Base-by-base conservation (phyloP, 2,797 vertebrate species). In the Lagocephalus sceleratus region DNA sequence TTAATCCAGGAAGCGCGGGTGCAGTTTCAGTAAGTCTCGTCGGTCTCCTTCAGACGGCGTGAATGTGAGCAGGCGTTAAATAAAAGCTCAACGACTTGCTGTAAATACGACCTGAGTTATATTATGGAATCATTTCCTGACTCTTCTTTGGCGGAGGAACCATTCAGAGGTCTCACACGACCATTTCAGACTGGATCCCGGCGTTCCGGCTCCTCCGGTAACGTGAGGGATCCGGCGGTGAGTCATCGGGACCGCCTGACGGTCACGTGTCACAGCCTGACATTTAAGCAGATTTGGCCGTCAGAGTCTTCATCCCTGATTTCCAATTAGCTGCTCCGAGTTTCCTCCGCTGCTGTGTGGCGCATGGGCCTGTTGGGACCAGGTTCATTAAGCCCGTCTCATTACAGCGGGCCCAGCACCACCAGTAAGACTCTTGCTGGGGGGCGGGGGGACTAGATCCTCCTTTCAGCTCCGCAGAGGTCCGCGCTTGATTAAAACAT, bases 401-500 rank as follows among this genome's bases (percentile, higher is more conserved):
- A 82, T 82, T 81, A 76, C 60, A 67, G 59, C 60, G 7, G 66
- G 69, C 46, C 58, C 56, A 47, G 20, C 38, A 46, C 21, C 20
- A 20, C 25, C 55, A 63, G 54, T 15, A 63, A 53, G 67, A 59
- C 66, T 73, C 23, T 17, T 9, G 19, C 4, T 3, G 39, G n/a
- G 21, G 51, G 54, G 60, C 46, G 62, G 72, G 50, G n/a, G n/a
- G n/a, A n/a, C n/a, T n/a, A 69, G 51, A 52, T 63, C 63, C 77
- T 78, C 83, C 78, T 84, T 88, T 84, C 66, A 78, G 74, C 73
- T 70, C 68, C 60, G 73, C 48, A 59, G 75, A 85, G 85, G 86
- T 87, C 86, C 76, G 78, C 53, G 66, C 67, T 79, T 85, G 82
- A 86, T 88, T 85, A 85, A 83, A 85, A 78, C 60, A 68, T 84